Conservation (phyloP, 2,113 vertebrate species). For the Syrrhaptes paradoxus region DNA sequence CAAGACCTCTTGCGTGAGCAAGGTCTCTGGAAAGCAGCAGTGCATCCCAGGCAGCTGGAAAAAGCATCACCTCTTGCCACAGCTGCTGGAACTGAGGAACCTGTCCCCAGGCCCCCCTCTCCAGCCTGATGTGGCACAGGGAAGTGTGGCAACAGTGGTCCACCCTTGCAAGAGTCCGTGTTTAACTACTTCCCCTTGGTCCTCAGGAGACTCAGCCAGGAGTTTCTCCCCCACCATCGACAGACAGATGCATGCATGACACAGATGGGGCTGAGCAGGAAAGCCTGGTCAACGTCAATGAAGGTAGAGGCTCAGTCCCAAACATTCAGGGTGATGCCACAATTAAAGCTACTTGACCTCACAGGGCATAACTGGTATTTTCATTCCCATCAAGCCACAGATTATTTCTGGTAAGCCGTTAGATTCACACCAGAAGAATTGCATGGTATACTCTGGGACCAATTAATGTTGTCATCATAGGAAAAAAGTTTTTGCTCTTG, state of each 20-base stretch:
- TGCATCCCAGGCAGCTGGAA: not conserved
- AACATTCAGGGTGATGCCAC: not conserved
- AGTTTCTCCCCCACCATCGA: not conserved
- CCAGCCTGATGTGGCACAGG: not conserved
- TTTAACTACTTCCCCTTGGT: not conserved
- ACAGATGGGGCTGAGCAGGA: fast-evolving
- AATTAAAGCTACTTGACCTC: not conserved
- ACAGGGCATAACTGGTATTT: not conserved
- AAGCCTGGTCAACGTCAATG: not conserved
- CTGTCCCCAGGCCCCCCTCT: fast-evolving
- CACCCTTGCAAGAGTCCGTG: fast-evolving
- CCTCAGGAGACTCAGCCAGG: not conserved
- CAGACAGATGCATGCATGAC: fast-evolving
- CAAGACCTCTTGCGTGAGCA: not conserved
- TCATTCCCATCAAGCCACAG: not conserved
- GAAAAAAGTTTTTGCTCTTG: not conserved
- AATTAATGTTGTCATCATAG: not conserved
- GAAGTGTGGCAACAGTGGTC: not conserved
- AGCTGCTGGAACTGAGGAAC: not conserved
- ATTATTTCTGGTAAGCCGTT: not conserved
- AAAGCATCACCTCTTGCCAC: not conserved
- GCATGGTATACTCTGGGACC: not conserved
- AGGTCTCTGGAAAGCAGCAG: not conserved
- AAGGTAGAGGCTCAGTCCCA: not conserved
- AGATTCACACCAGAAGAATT: not conserved